Base-by-base conservation (phyloP, 2,797 vertebrate species). In the Lagorchestes hirsutus region DNA sequence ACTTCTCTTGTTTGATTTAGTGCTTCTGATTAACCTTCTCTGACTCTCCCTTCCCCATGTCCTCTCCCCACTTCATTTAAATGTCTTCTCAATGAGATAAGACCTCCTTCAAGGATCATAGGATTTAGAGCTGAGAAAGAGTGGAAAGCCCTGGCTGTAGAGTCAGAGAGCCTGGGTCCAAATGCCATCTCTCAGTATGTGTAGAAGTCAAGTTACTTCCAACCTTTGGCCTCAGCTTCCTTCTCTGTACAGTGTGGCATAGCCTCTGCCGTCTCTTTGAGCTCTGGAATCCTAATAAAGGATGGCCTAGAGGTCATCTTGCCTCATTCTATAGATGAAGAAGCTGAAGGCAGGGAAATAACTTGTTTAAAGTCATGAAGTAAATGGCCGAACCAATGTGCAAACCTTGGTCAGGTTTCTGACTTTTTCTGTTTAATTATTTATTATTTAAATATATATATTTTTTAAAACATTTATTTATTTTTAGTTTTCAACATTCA, bases 281-380 rank as follows among this genome's bases (percentile, higher is more conserved):
- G 22, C 8, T 24, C 67, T 74, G 9, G 18, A 6, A 9, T 74
- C 18, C 18, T 74, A 24, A 0, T 90, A 62, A 28, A 22, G 74
- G 54, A 34, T 31, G 50, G 16, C n/a, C 40, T 74, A 74, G 1
- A 52, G n/a, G 0, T 94, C 16, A 50, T 12, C 18, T 90, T 14
- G 46, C 90, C 93, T 90, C 27, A 52, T 90, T 93, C 97, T 58
- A 87, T 27, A 91, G 55, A 28, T 11, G 16, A 96, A n/a, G 74
- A 91, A 57, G 28, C 57, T 0, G 40, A 50, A 46, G 18, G 92
- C 90, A 54, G 92, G 11, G 11, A 91, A 82, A 29, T 34, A 31
- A 46, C 57, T 67, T 29, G 54, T 56, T 93, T 54, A 14, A 18
- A 29, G n/a, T 87, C 14, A 16, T 82, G 11, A 57, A 52, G 0